Evolutionary conservation across 2,888 invertebrate genomes (phyloP).

Genomic region (Drosophila neutralis): DNA sequence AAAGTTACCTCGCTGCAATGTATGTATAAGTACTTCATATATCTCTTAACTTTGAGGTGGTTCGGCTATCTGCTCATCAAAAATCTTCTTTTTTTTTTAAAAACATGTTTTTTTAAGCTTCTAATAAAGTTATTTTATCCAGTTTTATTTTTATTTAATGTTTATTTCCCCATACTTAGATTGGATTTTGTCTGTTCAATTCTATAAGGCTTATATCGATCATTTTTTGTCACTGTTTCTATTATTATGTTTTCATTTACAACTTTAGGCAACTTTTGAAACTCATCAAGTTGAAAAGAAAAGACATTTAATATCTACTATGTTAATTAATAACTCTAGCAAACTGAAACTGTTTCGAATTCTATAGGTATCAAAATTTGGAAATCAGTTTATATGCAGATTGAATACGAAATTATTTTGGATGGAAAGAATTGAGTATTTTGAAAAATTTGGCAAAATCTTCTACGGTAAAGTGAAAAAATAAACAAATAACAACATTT

Average conservation of each 20-base stretch:
- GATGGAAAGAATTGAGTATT: slow-evolving; percentile 14
- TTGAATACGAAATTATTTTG: slow-evolving; percentile 4
- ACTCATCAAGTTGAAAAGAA: background rate
- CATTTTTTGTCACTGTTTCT: background rate
- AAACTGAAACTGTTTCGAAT: background rate
- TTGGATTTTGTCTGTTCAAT: background rate
- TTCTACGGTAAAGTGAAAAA: slow-evolving; percentile 35
- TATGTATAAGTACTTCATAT: background rate
- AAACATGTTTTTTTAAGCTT: background rate
- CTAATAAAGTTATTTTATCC: background rate
- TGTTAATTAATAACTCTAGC: background rate
- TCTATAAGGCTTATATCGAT: background rate
- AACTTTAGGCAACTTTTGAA: background rate
- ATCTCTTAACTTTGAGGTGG: background rate
- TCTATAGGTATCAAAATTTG: background rate
- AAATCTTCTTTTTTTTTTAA: background rate
- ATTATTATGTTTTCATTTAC: background rate
- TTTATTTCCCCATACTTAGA: background rate
- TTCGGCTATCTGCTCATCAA: background rate
- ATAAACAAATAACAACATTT: slow-evolving; percentile 43
- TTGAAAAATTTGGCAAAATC: slow-evolving; percentile 21
- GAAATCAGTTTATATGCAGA: background rate
- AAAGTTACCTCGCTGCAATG: background rate
- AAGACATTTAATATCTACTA: background rate
- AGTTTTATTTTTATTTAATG: background rate